Base-by-base conservation (phyloP, 1,140 invertebrate genomes). In the Zeugodacus cucurbitae region DNA sequence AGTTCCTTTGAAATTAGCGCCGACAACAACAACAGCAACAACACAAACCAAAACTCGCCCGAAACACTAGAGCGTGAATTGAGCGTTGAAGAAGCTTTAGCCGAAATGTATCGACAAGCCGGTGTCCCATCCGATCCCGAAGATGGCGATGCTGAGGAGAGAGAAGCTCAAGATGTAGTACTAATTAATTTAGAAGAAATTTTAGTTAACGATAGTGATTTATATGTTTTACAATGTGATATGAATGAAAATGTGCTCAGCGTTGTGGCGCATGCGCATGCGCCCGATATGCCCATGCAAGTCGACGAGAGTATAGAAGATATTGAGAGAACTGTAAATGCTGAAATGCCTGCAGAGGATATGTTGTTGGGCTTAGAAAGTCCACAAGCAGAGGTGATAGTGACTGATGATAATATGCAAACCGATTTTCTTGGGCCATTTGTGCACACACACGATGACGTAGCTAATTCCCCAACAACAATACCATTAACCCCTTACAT, bases 221-320 rank as follows among this genome's bases (percentile, higher is more conserved):
- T 93, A 3, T 93, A 92, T 86, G 91, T 93, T 89, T 91, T 93
- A 74, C 91, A 93, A 85, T 93, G 92, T 89, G 92, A 93, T 88
- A 92, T 93, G 90, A 93, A 92, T 58, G 92, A 92, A 88, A 93
- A 93, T 62, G 57, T 59, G n/a, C 48, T 85, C 8, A 85, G 57
- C 37, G 70, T 67, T 57, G 70, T 85, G 5, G 62, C 57, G 64
- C 57, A 86, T 64, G 57, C 54, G 4, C 88, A 82, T 37, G 29
- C 22, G 7, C n/a, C 10, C 20, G 67, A 88, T 26, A 32, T 85
- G 10, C 54, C 58, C 4, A 62, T 48, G 57, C 8, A 11, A 26
- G 29, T 62, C 17, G 20, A 54, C 32, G 44, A 59, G 0, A 20
- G 8, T 34, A 14, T 20, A 34, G 41, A 70, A 17, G 41, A 58